Percentiles rank a stretch among this genome's conserved stretches.
phyloP scores from a whole-genome alignment of 2,888 invertebrate genomes.

The Syrphus vitripennis region DNA sequence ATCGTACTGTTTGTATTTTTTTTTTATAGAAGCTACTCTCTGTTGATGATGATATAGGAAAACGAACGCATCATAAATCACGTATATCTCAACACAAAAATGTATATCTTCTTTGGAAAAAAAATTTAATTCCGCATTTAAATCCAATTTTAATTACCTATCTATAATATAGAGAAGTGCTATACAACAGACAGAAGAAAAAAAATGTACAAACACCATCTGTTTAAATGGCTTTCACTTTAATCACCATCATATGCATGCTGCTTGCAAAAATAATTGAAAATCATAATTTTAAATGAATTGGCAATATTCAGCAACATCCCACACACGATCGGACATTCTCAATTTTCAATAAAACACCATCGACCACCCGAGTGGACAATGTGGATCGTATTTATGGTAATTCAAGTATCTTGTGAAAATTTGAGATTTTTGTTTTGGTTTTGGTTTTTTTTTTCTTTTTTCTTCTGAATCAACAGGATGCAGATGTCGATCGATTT shows the following conservation, averaged over 20 bases:
- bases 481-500: conserved; percentile 59
- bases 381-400: conserved; percentile 38
- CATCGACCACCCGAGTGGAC: conserved; percentile 52
- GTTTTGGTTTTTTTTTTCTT: too few relatives aligned
- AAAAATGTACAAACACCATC: background rate
- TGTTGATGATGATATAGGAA: conserved; percentile 7
- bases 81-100: conserved; percentile 13
- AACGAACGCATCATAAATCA: conserved; percentile 63
- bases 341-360: conserved; percentile 24
- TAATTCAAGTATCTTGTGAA: conserved; percentile 42
- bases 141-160: conserved; percentile 64
- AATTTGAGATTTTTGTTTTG: conserved; percentile 21
- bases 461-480: conserved; percentile 41
- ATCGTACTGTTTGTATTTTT: conserved; percentile 17
- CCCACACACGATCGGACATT: conserved; percentile 16
- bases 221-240: conserved; percentile 41
- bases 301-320: conserved; percentile 19
- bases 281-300: conserved; percentile 34
- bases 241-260: background rate
- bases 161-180: conserved; percentile 12
- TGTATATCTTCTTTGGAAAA: conserved; percentile 12
- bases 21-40: conserved; percentile 8
- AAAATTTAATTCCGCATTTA: conserved; percentile 35
- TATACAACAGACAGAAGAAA: background rate
- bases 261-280: conserved; percentile 21